Evolutionary conservation across 2,888 invertebrate species (phyloP).

Genomic region (Tigriopus californicus): DNA sequence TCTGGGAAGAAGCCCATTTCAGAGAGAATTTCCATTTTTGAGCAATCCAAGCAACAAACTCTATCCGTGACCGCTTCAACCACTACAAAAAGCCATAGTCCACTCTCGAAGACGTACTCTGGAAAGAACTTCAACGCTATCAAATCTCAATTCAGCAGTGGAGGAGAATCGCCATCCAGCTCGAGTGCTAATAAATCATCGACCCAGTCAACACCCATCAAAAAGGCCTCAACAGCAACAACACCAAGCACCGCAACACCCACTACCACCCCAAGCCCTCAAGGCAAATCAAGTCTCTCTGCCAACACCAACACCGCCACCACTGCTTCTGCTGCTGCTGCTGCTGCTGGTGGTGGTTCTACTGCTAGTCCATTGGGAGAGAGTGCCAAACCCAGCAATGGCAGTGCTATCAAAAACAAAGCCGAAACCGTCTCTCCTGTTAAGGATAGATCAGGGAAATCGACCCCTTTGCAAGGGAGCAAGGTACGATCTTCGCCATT

Average conservation of each 20-base stretch:
- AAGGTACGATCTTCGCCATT: too few relatives aligned
- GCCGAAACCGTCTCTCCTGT: too few relatives aligned
- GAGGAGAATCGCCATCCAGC: neutral
- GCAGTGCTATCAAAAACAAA: too few relatives aligned
- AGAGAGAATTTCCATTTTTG: conserved; percentile 8
- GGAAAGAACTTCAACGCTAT: neutral
- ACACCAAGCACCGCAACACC: neutral
- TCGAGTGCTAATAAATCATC: neutral
- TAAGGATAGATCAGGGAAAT: too few relatives aligned
- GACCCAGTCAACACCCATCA: neutral
- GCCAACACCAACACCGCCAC: neutral
- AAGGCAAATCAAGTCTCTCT: neutral
- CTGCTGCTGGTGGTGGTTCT: neutral
- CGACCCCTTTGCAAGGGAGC: too few relatives aligned
- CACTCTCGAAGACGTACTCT: neutral
- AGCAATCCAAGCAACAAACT: neutral
- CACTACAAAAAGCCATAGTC: too few relatives aligned
- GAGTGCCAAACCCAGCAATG: too few relatives aligned
- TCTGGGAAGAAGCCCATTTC: conserved; percentile 3
- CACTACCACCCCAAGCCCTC: neutral
- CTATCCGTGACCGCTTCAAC: too few relatives aligned
- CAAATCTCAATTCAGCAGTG: neutral
- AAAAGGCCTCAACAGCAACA: neutral
- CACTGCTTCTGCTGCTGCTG: too few relatives aligned
- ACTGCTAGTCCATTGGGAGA: too few relatives aligned